Percentiles rank a stretch among this genome's conserved stretches.
Conservation (phyloP, 1,140 invertebrate genomes). For the Aphidius gifuensis region DNA sequence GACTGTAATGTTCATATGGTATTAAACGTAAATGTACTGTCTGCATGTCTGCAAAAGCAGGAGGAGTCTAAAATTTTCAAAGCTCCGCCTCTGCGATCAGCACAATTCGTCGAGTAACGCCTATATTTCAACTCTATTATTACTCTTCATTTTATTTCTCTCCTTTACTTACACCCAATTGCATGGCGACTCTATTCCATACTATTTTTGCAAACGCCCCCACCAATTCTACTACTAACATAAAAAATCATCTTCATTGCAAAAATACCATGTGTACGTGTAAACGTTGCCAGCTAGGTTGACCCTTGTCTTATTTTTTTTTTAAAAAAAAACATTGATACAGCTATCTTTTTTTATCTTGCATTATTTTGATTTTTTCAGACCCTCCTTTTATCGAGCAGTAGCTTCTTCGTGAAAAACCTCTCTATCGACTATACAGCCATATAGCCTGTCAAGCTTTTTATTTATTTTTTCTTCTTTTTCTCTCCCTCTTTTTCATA, state of each 20-base stretch:
- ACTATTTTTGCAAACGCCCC: conserved; percentile 2
- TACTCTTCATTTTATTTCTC: conserved; percentile 18
- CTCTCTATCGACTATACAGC: no score
- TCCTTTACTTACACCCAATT: conserved; percentile 27
- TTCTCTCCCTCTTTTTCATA: no score
- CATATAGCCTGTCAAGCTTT: no score
- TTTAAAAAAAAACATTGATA: not conserved
- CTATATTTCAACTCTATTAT: conserved; percentile 27
- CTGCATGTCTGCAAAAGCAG: not conserved
- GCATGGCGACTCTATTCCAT: conserved; percentile 8
- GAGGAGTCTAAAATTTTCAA: conserved; percentile 27
- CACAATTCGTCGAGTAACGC: conserved; percentile 28
- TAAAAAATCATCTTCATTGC: not conserved
- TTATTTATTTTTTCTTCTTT: no score
- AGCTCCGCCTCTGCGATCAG: conserved; percentile 37
- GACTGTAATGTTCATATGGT: no score
- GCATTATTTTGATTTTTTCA: not conserved
- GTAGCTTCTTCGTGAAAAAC: no score
- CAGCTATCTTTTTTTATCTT: conserved; percentile 11
- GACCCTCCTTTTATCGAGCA: no score
- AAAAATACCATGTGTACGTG: conserved; percentile 30
- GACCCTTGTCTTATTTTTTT: conserved; percentile 24
- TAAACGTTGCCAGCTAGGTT: conserved; percentile 31
- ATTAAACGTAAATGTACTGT: conserved; percentile 1
- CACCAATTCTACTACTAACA: conserved; percentile 6